These are phyloP conservation scores for Apomyelois bistriatella DNA, from an alignment of 2,888 invertebrate genomes.

Conservation along the genomic window DNA sequence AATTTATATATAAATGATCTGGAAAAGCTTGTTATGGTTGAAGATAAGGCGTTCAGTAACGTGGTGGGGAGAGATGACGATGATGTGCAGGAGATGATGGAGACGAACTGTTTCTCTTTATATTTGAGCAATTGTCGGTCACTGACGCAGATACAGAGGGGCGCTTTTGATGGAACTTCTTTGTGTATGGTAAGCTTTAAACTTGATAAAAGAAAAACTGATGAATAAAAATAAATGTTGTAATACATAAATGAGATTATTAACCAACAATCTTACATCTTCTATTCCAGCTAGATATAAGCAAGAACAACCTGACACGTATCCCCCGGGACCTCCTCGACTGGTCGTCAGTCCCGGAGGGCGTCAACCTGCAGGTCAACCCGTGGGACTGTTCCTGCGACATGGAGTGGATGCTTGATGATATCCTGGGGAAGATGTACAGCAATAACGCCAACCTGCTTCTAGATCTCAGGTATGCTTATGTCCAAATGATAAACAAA, in stretches of 20 bases:
- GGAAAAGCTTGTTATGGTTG: slow-evolving; percentile 46
- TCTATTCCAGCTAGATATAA: slow-evolving; percentile 76
- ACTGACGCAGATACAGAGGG: slow-evolving; percentile 56
- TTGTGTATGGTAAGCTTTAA: slow-evolving; percentile 72
- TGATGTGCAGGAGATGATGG: slow-evolving; percentile 33
- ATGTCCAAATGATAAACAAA: too few species aligned
- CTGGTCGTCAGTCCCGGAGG: slow-evolving; percentile 53
- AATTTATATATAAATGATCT: slow-evolving; percentile 67
- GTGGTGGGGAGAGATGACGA: slow-evolving; percentile 51
- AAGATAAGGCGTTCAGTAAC: slow-evolving; percentile 71
- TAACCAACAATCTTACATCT: not conserved
- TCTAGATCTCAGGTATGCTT: slow-evolving; percentile 74
- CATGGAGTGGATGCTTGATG: slow-evolving; percentile 80
- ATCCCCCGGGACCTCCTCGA: slow-evolving; percentile 58
- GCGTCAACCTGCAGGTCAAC: slow-evolving; percentile 80
- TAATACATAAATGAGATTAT: too few species aligned
- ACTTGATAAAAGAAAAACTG: too few species aligned
- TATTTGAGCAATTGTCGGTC: slow-evolving; percentile 67
- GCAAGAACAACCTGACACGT: slow-evolving; percentile 70
- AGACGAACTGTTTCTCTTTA: slow-evolving; percentile 65
- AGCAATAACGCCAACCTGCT: slow-evolving; percentile 58
- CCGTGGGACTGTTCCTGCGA: slow-evolving; percentile 82
- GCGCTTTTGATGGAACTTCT: slow-evolving; percentile 70
- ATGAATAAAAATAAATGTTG: not conserved
- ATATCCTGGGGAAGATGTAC: slow-evolving; percentile 73